These are phyloP conservation scores for Osmerus mordax DNA, from an alignment of 2,113 vertebrate genomes.

Conservation along the genomic window DNA sequence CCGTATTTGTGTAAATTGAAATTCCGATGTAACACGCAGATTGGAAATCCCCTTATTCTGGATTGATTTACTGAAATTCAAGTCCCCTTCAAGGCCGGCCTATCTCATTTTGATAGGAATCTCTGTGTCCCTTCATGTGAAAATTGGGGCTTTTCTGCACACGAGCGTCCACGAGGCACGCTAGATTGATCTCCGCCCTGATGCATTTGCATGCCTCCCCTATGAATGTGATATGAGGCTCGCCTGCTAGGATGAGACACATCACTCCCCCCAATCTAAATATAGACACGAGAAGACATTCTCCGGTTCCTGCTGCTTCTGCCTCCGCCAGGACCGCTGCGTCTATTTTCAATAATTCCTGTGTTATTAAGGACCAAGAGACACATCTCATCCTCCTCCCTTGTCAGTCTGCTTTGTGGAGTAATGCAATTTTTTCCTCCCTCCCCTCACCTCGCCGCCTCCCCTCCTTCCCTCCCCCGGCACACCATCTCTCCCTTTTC, in stretches of 20 bases:
- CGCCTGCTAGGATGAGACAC: constrained; percentile 45
- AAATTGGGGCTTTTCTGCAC: constrained; percentile 19
- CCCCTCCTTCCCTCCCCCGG: constrained; percentile 3
- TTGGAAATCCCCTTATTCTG: background rate
- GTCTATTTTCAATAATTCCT: constrained; percentile 65
- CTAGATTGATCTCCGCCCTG: constrained; percentile 50
- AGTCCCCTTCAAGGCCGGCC: background rate
- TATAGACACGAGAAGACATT: constrained; percentile 62
- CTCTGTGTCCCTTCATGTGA: constrained; percentile 12
- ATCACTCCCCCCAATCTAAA: constrained; percentile 66
- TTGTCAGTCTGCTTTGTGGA: constrained; percentile 25
- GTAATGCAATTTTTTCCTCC: constrained; percentile 27
- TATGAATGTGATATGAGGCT: constrained; percentile 41
- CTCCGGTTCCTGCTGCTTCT: constrained; percentile 5
- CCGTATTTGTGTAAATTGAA: background rate
- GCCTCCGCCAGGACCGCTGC: constrained; percentile 21
- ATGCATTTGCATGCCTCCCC: constrained; percentile 45
- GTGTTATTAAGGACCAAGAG: constrained; percentile 60
- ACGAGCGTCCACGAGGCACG: constrained; percentile 8
- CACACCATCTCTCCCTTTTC: constrained; percentile 22
- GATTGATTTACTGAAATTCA: background rate
- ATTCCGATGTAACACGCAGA: background rate
- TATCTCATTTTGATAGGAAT: constrained; percentile 31
- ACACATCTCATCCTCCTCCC: constrained; percentile 36
- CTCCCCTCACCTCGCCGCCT: constrained; percentile 1